Base-by-base conservation (phyloP, 30 jellyfish, hydroid and myxozoan genomes). In the Hydractinia echinata region DNA sequence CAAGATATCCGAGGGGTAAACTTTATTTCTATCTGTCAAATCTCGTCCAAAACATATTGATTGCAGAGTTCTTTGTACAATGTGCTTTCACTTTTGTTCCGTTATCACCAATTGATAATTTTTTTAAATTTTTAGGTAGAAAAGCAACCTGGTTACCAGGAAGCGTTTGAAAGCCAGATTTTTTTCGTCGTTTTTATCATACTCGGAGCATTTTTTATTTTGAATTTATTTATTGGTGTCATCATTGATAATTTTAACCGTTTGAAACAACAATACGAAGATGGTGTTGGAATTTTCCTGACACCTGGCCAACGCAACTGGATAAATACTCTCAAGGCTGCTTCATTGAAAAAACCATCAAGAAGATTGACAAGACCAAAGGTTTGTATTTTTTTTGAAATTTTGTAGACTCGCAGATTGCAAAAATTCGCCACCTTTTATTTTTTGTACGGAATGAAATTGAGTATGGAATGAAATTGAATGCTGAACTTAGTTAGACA, bases 181-280 rank as follows among this genome's bases (percentile, higher is more conserved):
- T 93, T 84, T 83, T 93, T 93, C 70, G 99, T 93, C 66, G 95
- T 93, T n/a, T 93, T 93, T 90, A 93, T 93, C 66, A 85, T 93
- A 19, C 96, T 93, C 69, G 99, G 99, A 11, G 99, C 99, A 4
- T 93, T 93, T 89, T 93, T 93, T 85, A 93, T 93, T 50, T 89
- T 93, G 76, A 93, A 93, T 64, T 72, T 93, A 62, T 93, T 93
- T 72, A 93, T 93, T 78, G 99, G 99, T 44, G 99, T 93, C 83
- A 93, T 93, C 89, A 93, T 93, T 73, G 99, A 93, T 84, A 93
- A 93, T 60, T 93, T 93, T 86, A 93, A 93, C 61, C 95, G 99
- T 10, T 81, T 93, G 84, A 93, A 93, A 77, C 99, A 93, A 72
- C 99, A 93, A 72, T 93, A 93, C 82, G 99, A 93, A 82, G 99